phyloP scores from a whole-genome alignment of 2,888 invertebrate species.

The Brachypalpus laphriformis region DNA sequence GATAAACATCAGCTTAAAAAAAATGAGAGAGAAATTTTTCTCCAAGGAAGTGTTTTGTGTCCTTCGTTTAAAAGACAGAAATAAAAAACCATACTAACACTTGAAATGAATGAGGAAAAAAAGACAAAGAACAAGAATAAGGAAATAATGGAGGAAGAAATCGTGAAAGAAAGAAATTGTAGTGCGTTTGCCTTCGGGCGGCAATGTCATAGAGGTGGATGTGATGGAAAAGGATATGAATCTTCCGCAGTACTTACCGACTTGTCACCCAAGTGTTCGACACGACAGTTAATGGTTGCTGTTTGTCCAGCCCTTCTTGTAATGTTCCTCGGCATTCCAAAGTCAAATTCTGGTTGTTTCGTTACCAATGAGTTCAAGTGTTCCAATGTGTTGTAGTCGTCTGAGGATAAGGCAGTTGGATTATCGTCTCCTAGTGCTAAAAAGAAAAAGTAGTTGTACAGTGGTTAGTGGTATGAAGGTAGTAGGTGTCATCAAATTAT shows the following conservation, averaged over 20 bases:
- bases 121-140: slow-evolving; percentile 73
- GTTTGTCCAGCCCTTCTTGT: slow-evolving; percentile 94
- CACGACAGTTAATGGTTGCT: slow-evolving; percentile 93
- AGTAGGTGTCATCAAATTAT: no score
- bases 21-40: slow-evolving; percentile 31
- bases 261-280: slow-evolving; percentile 94
- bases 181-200: slow-evolving; percentile 73
- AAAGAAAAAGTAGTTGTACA: no score
- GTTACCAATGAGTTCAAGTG: slow-evolving; percentile 70
- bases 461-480: no score
- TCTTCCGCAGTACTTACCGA: slow-evolving; percentile 85
- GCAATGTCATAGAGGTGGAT: slow-evolving; percentile 31
- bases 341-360: slow-evolving; percentile 90
- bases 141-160: slow-evolving; percentile 38
- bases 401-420: slow-evolving; percentile 65
- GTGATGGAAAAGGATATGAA: slow-evolving; percentile 46
- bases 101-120: slow-evolving; percentile 71
- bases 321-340: slow-evolving; percentile 92
- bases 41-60: slow-evolving; percentile 44
- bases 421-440: slow-evolving; percentile 66
- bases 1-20: slow-evolving; percentile 58
- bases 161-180: slow-evolving; percentile 30
- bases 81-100: slow-evolving; percentile 66
- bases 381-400: slow-evolving; percentile 67
- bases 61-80: slow-evolving; percentile 39